These are phyloP conservation scores for Hydraecia micacea DNA, from an alignment of 2,888 invertebrate genomes.

Conservation along the genomic window DNA sequence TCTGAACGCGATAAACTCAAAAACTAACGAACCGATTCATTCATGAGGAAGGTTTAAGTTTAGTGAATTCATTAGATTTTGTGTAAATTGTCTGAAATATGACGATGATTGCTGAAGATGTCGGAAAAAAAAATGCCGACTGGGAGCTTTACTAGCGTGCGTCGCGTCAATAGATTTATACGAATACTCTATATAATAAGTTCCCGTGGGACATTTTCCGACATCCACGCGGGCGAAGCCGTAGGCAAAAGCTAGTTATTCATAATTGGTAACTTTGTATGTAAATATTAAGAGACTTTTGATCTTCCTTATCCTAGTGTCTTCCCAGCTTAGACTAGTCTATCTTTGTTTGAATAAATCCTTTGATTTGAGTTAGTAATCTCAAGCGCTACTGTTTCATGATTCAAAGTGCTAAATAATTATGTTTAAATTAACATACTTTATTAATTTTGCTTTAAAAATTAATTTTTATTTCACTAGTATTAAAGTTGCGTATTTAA, in stretches of 20 bases:
- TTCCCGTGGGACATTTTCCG: background rate
- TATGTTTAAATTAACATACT: background rate
- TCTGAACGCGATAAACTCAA: no score
- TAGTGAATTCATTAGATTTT: no score
- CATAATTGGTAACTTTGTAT: slow-evolving; percentile 9
- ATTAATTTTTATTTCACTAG: background rate
- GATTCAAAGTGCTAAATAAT: background rate
- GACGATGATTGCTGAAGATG: background rate
- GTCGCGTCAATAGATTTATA: no score
- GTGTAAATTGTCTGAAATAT: no score
- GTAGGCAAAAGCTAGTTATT: slow-evolving; percentile 10
- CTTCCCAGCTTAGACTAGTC: slow-evolving; percentile 32
- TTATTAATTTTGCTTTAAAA: background rate
- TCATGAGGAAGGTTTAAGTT: background rate
- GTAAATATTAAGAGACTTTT: slow-evolving; percentile 8
- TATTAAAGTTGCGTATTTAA: background rate
- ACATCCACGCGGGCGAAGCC: background rate
- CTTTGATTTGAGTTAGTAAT: background rate
- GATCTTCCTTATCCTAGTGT: slow-evolving; percentile 40
- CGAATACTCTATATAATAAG: no score
- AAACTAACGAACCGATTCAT: no score
- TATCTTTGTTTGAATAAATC: background rate
- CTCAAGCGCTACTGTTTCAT: background rate
- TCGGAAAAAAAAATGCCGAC: background rate
- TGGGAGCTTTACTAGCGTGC: no score